phyloP scores from a whole-genome alignment of 2,113 vertebrate species.

The Corythoichthys intestinalis region DNA sequence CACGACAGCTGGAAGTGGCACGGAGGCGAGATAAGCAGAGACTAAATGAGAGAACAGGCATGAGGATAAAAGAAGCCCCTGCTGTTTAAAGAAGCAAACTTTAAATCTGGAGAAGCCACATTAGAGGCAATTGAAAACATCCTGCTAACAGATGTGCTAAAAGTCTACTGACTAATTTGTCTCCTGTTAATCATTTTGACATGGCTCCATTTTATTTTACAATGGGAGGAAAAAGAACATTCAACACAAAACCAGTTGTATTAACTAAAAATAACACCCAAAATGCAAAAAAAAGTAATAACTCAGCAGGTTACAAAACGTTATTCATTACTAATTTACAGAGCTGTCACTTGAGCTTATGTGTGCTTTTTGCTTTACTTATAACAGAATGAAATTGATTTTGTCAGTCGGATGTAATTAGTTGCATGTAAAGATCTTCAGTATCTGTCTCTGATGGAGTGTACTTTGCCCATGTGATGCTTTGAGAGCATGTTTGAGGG shows the following conservation, averaged over 20 bases:
- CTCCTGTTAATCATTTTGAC: background rate
- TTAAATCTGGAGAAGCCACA: constrained; percentile 19
- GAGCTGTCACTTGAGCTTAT: constrained; percentile 40
- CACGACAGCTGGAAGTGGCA: constrained; percentile 25
- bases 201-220: background rate
- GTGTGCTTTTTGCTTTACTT: constrained; percentile 1
- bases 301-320: constrained; percentile 26
- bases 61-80: constrained; percentile 24
- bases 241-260: constrained; percentile 2
- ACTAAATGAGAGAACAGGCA: constrained; percentile 32
- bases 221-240: background rate
- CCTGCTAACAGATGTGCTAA: background rate
- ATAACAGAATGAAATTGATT: background rate
- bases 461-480: too few relatives aligned
- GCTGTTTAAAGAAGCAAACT: constrained; percentile 41
- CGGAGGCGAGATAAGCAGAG: constrained; percentile 24
- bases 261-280: background rate
- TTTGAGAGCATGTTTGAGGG: too few relatives aligned
- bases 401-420: background rate
- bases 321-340: constrained; percentile 29
- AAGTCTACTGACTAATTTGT: background rate
- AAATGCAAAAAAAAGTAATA: constrained; percentile 19
- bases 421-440: too few relatives aligned
- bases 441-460: too few relatives aligned
- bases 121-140: constrained; percentile 2